Base-by-base conservation (phyloP, 2,113 vertebrate species). In the Puma concolor region DNA sequence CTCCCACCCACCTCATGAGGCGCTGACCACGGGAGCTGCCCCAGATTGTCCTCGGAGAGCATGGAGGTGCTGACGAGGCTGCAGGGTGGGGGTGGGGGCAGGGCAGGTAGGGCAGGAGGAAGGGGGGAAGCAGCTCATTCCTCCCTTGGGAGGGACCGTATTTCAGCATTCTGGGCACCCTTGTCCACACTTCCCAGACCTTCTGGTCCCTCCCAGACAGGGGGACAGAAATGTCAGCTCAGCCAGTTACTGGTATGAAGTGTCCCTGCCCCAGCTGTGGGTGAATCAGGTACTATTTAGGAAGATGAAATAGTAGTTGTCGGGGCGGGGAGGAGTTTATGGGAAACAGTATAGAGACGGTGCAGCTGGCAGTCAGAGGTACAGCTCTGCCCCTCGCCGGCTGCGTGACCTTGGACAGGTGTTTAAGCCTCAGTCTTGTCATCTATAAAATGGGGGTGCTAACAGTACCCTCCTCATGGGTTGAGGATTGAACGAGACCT, bases 1-100 rank as follows among this genome's bases (percentile, higher is more conserved):
- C 69, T 52, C 23, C 27, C 13, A 3, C 13, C 19, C n/a, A 31
- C 38, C 12, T 60, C 25, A 6, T 19, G 72, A 93, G 27, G 41
- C 2, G 1, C 64, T 76, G 41, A 6, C 71, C 60, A 0, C 54
- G 27, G 41, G 69, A 85, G 48, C 36, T 91, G 19, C 90, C 80
- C 52, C 29, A 89, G 41, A 52, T 66, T 87, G 66, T 48, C 48
- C 63, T 74, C 69, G 63, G 67, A 36, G 29, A 71, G 44, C 23
- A 48, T 50, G n/a, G 29, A 3, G 64, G 41, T 95, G 60, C 52
- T 63, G 29, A 4, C 52, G 33, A 50, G 38, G 69, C 23, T 31
- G 7, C 25, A 27, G 60, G 21, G 14, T 29, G 13, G 15, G 54
- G n/a, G 8, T 3, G 5, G 44, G 10, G 8, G 29, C 0, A 0